Evolutionary conservation across 37 sponge, comb jelly and placozoan species (phyloP), one percentile per base, ranked within the genome.

Genomic region (Theonella swinhoei): DNA sequence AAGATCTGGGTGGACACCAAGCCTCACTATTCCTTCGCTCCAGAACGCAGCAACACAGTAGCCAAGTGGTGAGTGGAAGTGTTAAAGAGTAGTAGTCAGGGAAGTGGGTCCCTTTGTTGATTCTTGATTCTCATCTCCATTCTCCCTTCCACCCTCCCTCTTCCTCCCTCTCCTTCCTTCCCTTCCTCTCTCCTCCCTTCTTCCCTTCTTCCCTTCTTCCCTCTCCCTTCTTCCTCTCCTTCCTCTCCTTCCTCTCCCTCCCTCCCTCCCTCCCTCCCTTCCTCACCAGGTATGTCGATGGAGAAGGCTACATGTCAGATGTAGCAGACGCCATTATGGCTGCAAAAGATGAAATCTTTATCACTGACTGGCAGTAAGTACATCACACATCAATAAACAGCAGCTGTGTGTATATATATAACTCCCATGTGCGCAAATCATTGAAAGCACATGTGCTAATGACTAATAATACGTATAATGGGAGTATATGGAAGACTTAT

Each of bases 351-450:
- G 91, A 90, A 64, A 90, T 90, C 64, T 85, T 64, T 37, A 90
- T 90, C 65, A 82, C 82, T 30, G 91, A 85, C 64, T 90, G 90
- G 90, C 42, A 37, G 90, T 90, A 71, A 72, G 90, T 75, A 24
- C 34, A 32, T 38, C n/a, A n/a, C n/a, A n/a, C n/a, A 29, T 36
- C n/a, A n/a, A n/a, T n/a, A n/a, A n/a, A n/a, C n/a, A n/a, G n/a
- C n/a, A n/a, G n/a, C n/a, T n/a, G n/a, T n/a, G n/a, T n/a, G n/a
- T n/a, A n/a, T n/a, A n/a, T n/a, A n/a, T n/a, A n/a, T n/a, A n/a
- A n/a, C n/a, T n/a, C n/a, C n/a, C n/a, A n/a, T n/a, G n/a, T n/a
- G n/a, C n/a, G n/a, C n/a, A n/a, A n/a, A n/a, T n/a, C n/a, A n/a
- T n/a, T n/a, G n/a, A n/a, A n/a, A n/a, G n/a, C n/a, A n/a, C n/a